Conservation (phyloP, 2,113 vertebrate genomes). For the Cairina moschata region DNA sequence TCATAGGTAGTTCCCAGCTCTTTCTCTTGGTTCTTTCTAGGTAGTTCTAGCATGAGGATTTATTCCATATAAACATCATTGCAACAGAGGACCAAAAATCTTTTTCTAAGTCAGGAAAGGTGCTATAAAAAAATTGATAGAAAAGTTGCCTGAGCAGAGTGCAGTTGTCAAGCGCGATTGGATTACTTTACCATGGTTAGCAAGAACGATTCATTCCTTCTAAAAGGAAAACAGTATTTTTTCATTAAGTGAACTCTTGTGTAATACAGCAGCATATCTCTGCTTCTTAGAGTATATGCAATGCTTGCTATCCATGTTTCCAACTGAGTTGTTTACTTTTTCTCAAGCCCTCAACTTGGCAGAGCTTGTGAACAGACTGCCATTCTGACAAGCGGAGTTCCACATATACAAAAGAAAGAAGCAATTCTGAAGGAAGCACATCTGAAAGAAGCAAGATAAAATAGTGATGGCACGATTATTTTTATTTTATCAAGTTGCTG, state of each 20-base stretch:
- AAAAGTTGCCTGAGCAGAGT: not conserved
- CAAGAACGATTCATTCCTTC: not conserved
- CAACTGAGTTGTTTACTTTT: constrained; percentile 55
- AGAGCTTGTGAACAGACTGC: constrained; percentile 50
- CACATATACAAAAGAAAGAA: constrained; percentile 52
- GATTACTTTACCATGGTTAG: not conserved
- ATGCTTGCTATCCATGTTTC: constrained; percentile 3
- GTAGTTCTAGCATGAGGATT: not conserved
- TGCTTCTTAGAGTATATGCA: not conserved
- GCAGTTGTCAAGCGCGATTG: not conserved
- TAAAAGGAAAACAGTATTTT: constrained; percentile 34
- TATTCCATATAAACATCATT: not conserved
- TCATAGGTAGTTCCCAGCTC: not conserved
- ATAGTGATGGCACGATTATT: constrained; percentile 58
- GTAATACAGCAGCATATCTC: constrained; percentile 52
- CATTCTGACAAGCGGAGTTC: constrained; percentile 17
- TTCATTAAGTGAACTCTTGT: constrained; percentile 50
- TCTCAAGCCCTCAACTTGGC: constrained; percentile 53
- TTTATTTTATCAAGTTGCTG: constrained; percentile 61
- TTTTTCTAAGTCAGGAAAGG: not conserved
- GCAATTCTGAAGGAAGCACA: constrained; percentile 53
- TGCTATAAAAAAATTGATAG: not conserved
- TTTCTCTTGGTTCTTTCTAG: not conserved
- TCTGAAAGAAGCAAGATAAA: constrained; percentile 64
- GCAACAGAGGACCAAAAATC: not conserved